Evolutionary conservation across 2,888 invertebrate genomes (phyloP).

Genomic region (Ochropleura plecta): DNA sequence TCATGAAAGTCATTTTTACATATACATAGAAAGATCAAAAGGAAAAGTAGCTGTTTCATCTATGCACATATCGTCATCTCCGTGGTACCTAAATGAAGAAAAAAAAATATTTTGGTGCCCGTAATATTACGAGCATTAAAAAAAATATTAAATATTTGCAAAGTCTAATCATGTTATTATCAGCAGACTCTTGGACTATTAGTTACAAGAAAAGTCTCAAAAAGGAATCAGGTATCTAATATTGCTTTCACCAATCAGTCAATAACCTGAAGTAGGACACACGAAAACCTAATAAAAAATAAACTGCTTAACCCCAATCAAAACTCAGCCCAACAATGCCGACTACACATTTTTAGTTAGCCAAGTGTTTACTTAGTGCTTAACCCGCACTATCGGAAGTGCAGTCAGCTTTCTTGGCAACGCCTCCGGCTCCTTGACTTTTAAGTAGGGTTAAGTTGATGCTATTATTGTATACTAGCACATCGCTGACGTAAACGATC

Average conservation of each 20-base stretch:
- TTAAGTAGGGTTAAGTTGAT: constrained; percentile 61
- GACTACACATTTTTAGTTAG: constrained; percentile 28
- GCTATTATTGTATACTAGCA: constrained; percentile 41
- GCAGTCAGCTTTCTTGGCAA: constrained; percentile 61
- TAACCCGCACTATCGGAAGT: constrained; percentile 40
- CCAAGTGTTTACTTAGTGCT: constrained; percentile 42
- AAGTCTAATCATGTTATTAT: no score
- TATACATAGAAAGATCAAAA: constrained; percentile 30
- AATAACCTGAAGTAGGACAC: background rate
- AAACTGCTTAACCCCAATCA: background rate
- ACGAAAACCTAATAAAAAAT: background rate
- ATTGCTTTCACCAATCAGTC: background rate
- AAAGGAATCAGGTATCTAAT: no score
- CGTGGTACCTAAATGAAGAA: no score
- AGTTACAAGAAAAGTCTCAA: no score
- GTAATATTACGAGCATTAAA: no score
- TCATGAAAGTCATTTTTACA: constrained; percentile 20
- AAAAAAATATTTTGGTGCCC: no score
- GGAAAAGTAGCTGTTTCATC: background rate
- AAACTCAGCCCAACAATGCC: constrained; percentile 19
- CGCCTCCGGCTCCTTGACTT: constrained; percentile 61
- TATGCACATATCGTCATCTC: no score
- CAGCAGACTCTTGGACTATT: no score
- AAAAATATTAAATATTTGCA: no score
- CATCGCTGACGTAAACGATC: background rate